Base-by-base conservation (phyloP, 2,113 vertebrate genomes). In the Piaya cayana region DNA sequence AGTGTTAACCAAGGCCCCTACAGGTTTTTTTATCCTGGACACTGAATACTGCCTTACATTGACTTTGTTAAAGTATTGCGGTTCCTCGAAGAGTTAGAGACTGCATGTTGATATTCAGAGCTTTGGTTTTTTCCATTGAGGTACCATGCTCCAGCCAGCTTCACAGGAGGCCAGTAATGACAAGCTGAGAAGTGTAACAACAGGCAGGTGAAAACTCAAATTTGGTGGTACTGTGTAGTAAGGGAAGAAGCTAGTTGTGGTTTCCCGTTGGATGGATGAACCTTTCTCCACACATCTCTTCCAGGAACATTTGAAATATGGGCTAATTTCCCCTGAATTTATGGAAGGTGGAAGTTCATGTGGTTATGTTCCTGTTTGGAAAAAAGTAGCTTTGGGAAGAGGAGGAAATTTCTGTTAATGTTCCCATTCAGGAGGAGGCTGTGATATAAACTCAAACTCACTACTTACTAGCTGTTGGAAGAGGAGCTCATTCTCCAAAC, bases 321-420 rank as follows among this genome's bases (percentile, higher is more conserved):
- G 55, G 55, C 59, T 82, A 17, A 19, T 83, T 83, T 90, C 26
- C 23, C 14, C 63, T 74, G 42, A 69, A 55, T 86, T 16, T 50
- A 32, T 47, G 32, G 78, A 76, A 88, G 25, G 21, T 85, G 32
- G 67, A 90, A 63, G 76, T 88, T 83, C 55, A n/a, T 36, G 37
- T 55, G 36, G 45, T 90, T 88, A 8, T 74, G 43, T 90, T 94
- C 32, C 55, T 83, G 0, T 82, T 63, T 88, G 68, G 90, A 83
- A 95, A 85, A 50, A 69, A 27, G n/a, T 86, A 27, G n/a, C 79
- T 88, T 90, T 90, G 85, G 79, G 89, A 81, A 53, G 25, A 45
- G 39, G 25, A 72, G n/a, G 45, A 90, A 55, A 30, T 37, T 94
- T 83, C 71, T 96, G 79, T 83, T 93, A 39, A 26, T 37, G 29